Base-by-base conservation (phyloP, 2,888 invertebrate species). In the Morpho achilles region DNA sequence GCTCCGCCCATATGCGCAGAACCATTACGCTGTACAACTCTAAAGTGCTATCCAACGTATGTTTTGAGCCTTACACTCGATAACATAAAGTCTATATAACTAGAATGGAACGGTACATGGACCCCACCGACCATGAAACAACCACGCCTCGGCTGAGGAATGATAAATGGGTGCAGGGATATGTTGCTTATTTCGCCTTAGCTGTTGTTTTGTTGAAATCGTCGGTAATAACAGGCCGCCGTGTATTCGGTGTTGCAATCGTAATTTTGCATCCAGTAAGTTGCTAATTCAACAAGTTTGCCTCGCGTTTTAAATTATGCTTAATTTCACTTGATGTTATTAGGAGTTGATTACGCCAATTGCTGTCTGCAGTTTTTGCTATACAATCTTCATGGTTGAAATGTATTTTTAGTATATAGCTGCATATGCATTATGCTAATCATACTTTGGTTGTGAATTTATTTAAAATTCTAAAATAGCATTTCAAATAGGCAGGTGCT, bases 1-100 rank as follows among this genome's bases (percentile, higher is more conserved):
- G 77, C 85, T 71, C 84, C 88, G 75, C 87, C 87, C 84, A 79
- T 74, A 42, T 80, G 80, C 79, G 79, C 80, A 75, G 76, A 74
- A 65, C 79, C 77, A 82, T 81, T 82, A 79, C 72, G 73, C 73
- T 65, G 59, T 54, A 54, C 54, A 48, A 54, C 23, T 32, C 7
- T 32, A 23, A 42, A 23, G 42, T 32, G 46, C 8, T 46, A 46
- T 9, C 16, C n/a, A 32, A 23, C 23, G 48, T 22, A 23, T 42
- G 42, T 42, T 53, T 60, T 79, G 73, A 53, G 40, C 43, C 48
- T 16, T 57, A 55, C 32, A 22, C 0, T 0, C 55, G 63, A 8
- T 72, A 62, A 67, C 23, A 43, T 64, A 67, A 64, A 61, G 56
- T 53, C 45, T 47, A 48, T 42, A 23, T 7, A 23, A 48, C 23